phyloP scores from a whole-genome alignment of 2,797 vertebrate species.

The Sebastes itinus region DNA sequence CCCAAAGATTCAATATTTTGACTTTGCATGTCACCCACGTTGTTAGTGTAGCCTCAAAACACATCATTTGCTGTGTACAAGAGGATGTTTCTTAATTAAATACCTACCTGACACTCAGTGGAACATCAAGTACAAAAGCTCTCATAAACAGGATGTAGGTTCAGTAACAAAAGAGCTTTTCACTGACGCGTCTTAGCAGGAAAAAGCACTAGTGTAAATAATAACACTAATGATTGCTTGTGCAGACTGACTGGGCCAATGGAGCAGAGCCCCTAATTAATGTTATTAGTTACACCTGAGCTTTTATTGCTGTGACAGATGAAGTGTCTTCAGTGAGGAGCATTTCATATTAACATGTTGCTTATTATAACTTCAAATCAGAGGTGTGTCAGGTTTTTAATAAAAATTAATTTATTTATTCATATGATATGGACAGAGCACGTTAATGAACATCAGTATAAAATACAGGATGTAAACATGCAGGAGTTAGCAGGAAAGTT shows the following conservation, averaged over 20 bases:
- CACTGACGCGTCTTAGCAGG: background rate
- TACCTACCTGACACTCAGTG: background rate
- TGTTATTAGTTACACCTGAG: no score
- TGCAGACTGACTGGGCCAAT: no score
- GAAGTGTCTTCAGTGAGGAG: background rate
- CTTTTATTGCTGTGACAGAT: no score
- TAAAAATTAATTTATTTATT: no score
- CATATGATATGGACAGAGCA: no score
- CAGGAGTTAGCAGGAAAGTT: no score
- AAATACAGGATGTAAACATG: no score
- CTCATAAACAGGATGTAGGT: background rate
- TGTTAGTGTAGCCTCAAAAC: background rate
- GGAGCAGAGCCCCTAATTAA: no score
- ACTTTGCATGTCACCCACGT: background rate
- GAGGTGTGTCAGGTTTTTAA: background rate
- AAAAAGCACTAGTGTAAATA: background rate
- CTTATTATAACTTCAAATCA: background rate
- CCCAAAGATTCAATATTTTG: background rate
- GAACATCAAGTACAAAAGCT: background rate
- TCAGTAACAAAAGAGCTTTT: background rate
- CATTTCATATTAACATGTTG: background rate
- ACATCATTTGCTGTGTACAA: no score
- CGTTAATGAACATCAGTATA: no score
- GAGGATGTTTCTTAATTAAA: background rate
- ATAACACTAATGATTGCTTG: no score